A percentile compares a stretch with the other conserved stretches of the same genome.
Evolutionary conservation across 35 echinoderm and acorn worm species (phyloP).

Genomic region (Acanthaster planci): DNA sequence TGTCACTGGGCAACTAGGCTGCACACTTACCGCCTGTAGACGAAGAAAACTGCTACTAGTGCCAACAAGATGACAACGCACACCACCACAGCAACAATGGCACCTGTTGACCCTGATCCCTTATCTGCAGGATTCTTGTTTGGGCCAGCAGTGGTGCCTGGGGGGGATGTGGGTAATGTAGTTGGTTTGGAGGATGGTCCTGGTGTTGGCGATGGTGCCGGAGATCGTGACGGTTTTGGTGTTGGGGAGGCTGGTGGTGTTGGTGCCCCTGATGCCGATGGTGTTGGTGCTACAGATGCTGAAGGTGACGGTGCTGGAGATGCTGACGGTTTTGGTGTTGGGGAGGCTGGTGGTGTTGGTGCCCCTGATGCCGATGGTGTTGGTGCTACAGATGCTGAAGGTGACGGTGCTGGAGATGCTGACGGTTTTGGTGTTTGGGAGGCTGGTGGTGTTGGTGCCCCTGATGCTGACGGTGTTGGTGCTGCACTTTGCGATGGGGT

Average conservation of each 20-base stretch:
- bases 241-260: neutral
- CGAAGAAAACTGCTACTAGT: constrained; percentile 1
- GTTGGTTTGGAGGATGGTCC: neutral
- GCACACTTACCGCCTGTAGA: constrained; percentile 37
- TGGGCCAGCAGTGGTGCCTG: neutral
- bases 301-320: neutral
- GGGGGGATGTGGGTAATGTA: neutral
- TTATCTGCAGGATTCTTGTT: neutral
- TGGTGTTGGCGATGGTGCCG: neutral
- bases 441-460: neutral
- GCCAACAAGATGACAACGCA: neutral
- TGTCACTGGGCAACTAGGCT: no score
- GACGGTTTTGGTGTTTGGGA: neutral
- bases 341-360: neutral
- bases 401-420: neutral
- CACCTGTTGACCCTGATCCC: neutral
- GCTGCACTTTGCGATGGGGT: neutral
- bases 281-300: neutral
- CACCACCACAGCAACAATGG: neutral
- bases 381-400: neutral
- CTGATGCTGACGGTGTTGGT: neutral
- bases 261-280: neutral
- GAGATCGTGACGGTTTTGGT: neutral
- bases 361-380: neutral
- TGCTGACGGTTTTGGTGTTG: neutral